A percentile compares a stretch with the other conserved stretches of the same genome.
Evolutionary conservation across 2,888 invertebrate species (phyloP).

Genomic region (Thymelicus sylvestris): DNA sequence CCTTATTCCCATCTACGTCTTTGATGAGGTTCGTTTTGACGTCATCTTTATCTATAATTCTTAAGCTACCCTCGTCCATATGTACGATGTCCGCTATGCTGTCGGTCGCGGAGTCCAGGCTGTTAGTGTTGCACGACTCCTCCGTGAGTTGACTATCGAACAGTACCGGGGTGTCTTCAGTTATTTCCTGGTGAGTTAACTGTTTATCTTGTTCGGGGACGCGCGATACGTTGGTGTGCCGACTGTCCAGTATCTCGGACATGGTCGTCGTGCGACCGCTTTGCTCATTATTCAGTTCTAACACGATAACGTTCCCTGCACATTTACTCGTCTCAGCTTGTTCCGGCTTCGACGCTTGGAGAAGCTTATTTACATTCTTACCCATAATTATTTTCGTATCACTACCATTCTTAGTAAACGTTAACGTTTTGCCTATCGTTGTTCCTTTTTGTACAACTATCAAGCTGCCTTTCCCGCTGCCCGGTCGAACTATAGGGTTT

Average conservation of each 20-base stretch:
- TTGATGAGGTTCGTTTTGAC: slow-evolving; percentile 63
- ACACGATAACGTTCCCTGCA: slow-evolving; percentile 75
- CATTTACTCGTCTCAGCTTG: slow-evolving; percentile 66
- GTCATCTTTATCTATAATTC: slow-evolving; percentile 61
- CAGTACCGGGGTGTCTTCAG: slow-evolving; percentile 85
- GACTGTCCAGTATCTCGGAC: slow-evolving; percentile 77
- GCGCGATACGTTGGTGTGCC: slow-evolving; percentile 53
- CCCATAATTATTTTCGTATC: slow-evolving; percentile 83
- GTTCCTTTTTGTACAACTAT: slow-evolving; percentile 86
- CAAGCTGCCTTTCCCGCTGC: slow-evolving; percentile 82
- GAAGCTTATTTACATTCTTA: slow-evolving; percentile 76
- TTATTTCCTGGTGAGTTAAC: slow-evolving; percentile 62
- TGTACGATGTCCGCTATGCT: slow-evolving; percentile 70
- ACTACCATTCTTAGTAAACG: slow-evolving; percentile 76
- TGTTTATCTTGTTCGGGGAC: slow-evolving; percentile 56
- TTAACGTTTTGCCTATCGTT: slow-evolving; percentile 76
- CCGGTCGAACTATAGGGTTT: slow-evolving; percentile 74
- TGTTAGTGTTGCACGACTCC: slow-evolving; percentile 71
- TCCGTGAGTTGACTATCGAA: slow-evolving; percentile 72
- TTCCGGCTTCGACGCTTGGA: slow-evolving; percentile 73
- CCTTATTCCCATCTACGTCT: slow-evolving; percentile 64
- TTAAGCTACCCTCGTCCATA: slow-evolving; percentile 59
- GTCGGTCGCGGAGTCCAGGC: slow-evolving; percentile 72
- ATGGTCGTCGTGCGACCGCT: slow-evolving; percentile 74
- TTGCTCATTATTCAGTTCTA: slow-evolving; percentile 79